A percentile compares a stretch with the other conserved stretches of the same genome.
Conservation (phyloP, 2,888 invertebrate genomes). For the Stomorhina lunata region DNA sequence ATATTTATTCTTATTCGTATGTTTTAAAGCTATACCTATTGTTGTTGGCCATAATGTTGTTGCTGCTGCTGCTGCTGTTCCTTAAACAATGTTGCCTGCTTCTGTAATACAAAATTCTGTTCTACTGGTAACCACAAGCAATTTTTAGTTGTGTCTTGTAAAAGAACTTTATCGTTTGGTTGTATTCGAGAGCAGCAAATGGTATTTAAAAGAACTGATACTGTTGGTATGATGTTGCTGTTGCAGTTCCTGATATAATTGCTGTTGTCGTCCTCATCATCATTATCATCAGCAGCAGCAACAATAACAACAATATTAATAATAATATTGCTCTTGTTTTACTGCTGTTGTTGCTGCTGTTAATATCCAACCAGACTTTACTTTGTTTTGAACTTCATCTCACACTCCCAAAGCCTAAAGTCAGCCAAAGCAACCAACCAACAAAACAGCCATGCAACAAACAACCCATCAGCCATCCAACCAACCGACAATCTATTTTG, state of each 20-base stretch:
- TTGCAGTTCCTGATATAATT: constrained; percentile 42
- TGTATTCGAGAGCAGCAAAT: neutral
- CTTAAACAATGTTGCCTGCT: constrained; percentile 45
- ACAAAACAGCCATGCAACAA: neutral
- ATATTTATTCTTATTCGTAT: neutral
- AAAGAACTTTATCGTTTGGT: neutral
- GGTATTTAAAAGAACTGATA: neutral
- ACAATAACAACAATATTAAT: neutral
- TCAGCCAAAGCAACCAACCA: neutral
- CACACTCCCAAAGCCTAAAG: too few relatives aligned
- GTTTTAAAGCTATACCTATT: constrained; percentile 8
- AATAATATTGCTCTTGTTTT: constrained; percentile 10
- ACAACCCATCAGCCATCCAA: neutral
- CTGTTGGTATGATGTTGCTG: constrained; percentile 5
- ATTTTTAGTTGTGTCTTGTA: constrained; percentile 36
- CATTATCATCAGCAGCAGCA: constrained; percentile 18
- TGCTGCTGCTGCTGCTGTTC: constrained; percentile 49
- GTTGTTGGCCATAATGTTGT: constrained; percentile 38
- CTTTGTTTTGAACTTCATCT: too few relatives aligned
- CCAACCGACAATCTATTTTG: constrained; percentile 27
- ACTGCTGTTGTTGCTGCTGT: constrained; percentile 25
- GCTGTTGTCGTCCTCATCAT: constrained; percentile 45
- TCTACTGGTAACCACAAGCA: constrained; percentile 50
- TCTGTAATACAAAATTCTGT: constrained; percentile 43
- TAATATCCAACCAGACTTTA: constrained; percentile 38